These are phyloP conservation scores for Nowickia ferox DNA, from an alignment of 2,888 invertebrate genomes.

Conservation along the genomic window DNA sequence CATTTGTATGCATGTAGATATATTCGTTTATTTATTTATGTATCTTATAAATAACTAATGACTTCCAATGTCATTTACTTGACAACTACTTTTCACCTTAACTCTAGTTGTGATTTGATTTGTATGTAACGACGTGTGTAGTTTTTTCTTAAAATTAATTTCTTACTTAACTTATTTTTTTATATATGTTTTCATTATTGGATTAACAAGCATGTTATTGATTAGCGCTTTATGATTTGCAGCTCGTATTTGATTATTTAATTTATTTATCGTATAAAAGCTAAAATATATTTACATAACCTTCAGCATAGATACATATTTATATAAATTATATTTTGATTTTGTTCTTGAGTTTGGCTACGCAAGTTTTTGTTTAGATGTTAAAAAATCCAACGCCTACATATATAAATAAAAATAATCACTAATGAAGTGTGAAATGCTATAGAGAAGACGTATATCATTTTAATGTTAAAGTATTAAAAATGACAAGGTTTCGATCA, in stretches of 20 bases:
- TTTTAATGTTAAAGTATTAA: no score
- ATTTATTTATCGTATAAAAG: constrained; percentile 44
- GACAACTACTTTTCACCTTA: constrained; percentile 71
- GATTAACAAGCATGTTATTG: constrained; percentile 64
- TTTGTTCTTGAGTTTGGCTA: no score
- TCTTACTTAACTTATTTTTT: constrained; percentile 1
- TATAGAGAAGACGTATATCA: no score
- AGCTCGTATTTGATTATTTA: background rate
- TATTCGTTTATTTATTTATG: background rate
- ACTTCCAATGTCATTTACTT: constrained; percentile 69
- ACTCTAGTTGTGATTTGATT: constrained; percentile 65
- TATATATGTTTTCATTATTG: constrained; percentile 55
- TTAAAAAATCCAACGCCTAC: no score
- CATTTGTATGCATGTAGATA: background rate
- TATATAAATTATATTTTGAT: background rate
- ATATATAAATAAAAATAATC: no score
- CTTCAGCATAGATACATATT: background rate
- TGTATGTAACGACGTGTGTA: constrained; percentile 57
- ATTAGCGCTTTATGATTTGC: constrained; percentile 23
- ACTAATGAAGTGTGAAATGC: no score
- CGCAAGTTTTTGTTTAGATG: no score
- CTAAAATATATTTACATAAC: background rate
- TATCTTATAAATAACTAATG: constrained; percentile 51
- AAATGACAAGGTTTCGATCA: no score
- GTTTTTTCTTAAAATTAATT: background rate